phyloP scores from a whole-genome alignment of 2,113 vertebrate genomes.

The Lanius ludovicianus region DNA sequence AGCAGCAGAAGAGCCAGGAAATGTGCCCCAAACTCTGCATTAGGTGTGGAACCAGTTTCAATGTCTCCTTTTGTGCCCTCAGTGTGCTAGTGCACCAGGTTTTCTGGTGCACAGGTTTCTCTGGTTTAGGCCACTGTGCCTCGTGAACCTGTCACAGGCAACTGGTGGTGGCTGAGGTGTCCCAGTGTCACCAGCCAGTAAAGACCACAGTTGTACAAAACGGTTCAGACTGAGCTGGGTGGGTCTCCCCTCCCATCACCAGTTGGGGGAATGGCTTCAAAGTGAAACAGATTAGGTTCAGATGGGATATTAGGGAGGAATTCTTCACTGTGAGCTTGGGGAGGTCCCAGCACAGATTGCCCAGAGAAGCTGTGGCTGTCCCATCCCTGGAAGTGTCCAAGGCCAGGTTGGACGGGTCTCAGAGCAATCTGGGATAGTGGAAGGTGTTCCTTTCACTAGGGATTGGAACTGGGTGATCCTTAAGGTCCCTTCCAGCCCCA shows the following conservation, averaged over 20 bases:
- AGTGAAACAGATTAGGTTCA: neutral
- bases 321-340: neutral
- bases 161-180: neutral
- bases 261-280: fast-evolving
- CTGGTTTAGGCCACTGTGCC: neutral
- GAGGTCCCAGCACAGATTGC: neutral
- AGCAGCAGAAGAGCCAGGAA: conserved; percentile 74
- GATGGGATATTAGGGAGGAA: neutral
- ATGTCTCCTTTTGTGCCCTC: conserved; percentile 68
- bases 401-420: neutral
- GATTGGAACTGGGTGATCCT: neutral
- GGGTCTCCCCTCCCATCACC: neutral
- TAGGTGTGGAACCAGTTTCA: conserved; percentile 73
- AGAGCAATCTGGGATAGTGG: neutral
- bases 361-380: neutral
- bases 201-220: neutral
- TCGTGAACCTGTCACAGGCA: neutral
- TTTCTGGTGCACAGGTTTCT: conserved; percentile 30
- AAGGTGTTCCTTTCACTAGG: neutral
- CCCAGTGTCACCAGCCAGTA: neutral
- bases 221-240: neutral
- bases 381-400: neutral
- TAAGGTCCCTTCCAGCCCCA: neutral
- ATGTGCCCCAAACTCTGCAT: conserved; percentile 72
- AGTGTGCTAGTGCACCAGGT: conserved; percentile 39